Base-by-base conservation (phyloP, 2,888 invertebrate genomes). In the Macrophya alboannulata region DNA sequence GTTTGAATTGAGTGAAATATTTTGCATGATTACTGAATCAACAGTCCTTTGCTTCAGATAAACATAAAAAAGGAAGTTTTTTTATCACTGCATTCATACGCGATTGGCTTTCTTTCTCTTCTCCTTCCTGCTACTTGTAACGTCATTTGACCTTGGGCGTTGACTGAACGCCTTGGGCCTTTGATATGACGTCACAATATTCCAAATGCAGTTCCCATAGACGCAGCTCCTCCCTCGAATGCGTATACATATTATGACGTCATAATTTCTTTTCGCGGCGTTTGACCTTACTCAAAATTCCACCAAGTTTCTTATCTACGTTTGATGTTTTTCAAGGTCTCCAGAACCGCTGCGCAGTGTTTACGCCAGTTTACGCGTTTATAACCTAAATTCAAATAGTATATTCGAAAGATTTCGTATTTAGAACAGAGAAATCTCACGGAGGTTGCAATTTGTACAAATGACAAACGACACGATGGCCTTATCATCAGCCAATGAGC, bases 321-420 rank as follows among this genome's bases (percentile, higher is more conserved):
- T 45, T 45, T 9, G 6, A 1, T 12, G 9, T 4, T 21, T 74
- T 45, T 45, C 0, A 17, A 21, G 45, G 45, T 74, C 8, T 74
- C 37, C 17, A 17, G 10, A 37, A 37, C 1, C 4, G 31, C 12
- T 12, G 31, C 31, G 25, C n/a, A 43, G 40, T 43, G 40, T 45
- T 74, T 45, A 74, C 72, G 72, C n/a, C n/a, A n/a, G 40, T 45
- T 74, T 45, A 74, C 72, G 72, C n/a, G 45, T 21, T 74, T 21
- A 15, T 74, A 74, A 74, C 72, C 45, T 74, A 74, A 74, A 21
- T 74, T 45, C 21, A 8, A 45, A 45, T 74, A 43, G n/a, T 12
- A 21, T 74, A 21, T 45, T 71, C 40, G 40, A n/a, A 71, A 4
- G 45, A 40, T 77, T 37, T 6, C 12, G 45, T 76, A 48, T 48